phyloP scores from a whole-genome alignment of 2,113 vertebrate species.

The Leptobrachium ailaonicum region DNA sequence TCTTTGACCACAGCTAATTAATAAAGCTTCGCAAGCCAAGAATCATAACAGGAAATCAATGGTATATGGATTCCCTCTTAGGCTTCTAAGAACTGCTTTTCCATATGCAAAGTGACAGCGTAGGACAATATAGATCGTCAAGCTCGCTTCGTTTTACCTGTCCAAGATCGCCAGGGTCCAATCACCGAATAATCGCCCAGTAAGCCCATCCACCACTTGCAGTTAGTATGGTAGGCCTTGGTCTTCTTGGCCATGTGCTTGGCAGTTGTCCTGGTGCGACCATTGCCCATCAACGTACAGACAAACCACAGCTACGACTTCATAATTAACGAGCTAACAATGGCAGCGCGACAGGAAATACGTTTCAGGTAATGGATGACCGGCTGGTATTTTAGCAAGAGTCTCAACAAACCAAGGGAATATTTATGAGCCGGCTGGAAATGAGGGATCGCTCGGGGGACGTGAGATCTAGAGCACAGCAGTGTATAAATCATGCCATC shows the following conservation, averaged over 20 bases:
- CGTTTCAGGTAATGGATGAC: constrained; percentile 29
- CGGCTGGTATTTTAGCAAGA: constrained; percentile 36
- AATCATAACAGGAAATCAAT: constrained; percentile 40
- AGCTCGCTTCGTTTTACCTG: neutral
- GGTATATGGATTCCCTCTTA: constrained; percentile 40
- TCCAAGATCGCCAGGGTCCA: too few species aligned
- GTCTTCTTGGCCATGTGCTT: too few species aligned
- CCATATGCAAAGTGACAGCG: constrained; percentile 37
- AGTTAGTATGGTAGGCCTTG: too few species aligned
- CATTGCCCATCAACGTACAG: neutral
- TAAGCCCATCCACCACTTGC: too few species aligned
- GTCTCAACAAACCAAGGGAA: constrained; percentile 41
- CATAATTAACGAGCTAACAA: constrained; percentile 6
- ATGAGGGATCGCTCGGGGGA: constrained; percentile 53
- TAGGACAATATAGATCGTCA: neutral
- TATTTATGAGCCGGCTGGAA: constrained; percentile 50
- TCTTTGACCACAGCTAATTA: constrained; percentile 36
- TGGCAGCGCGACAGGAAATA: constrained; percentile 16
- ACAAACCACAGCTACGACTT: neutral
- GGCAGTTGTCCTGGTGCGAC: too few species aligned
- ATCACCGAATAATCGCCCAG: too few species aligned
- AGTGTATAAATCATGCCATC: constrained; percentile 58
- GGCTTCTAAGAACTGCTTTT: constrained; percentile 3
- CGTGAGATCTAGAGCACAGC: constrained; percentile 54
- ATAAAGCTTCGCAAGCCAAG: constrained; percentile 37